Evolutionary conservation across 2,888 invertebrate genomes (phyloP).

Genomic region (Dichetophora obliterata): DNA sequence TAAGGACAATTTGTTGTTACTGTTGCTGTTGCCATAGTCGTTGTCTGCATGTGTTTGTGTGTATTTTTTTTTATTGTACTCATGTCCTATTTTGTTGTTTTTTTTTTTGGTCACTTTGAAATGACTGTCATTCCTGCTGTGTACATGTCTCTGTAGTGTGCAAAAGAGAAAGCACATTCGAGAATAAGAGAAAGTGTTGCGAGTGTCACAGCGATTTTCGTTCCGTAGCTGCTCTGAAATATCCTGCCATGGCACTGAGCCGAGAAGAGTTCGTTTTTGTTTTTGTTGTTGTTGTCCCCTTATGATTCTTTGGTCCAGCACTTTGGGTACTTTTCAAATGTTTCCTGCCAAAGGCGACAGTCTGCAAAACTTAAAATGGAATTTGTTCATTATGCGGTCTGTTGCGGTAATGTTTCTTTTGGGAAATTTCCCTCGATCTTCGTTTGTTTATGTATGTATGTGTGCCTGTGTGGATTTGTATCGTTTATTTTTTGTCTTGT

Average conservation of each 20-base stretch:
- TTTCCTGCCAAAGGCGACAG: conserved; percentile 39
- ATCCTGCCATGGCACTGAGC: neutral
- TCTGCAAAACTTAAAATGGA: conserved; percentile 44
- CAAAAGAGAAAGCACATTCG: neutral
- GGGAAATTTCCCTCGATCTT: conserved; percentile 51
- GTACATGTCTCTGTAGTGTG: neutral
- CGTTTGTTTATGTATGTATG: neutral
- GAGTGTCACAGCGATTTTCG: conserved; percentile 2
- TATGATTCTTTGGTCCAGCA: neutral
- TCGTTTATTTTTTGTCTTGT: conserved; percentile 21
- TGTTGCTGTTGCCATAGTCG: neutral
- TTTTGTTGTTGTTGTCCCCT: neutral
- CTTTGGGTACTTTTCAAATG: conserved; percentile 13
- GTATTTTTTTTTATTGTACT: neutral
- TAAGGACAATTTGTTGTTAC: conserved; percentile 59
- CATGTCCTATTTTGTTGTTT: neutral
- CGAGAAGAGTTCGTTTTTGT: neutral
- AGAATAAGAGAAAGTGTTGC: conserved; percentile 25
- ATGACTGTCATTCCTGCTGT: neutral
- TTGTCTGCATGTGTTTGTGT: neutral
- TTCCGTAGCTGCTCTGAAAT: neutral
- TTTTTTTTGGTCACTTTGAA: conserved; percentile 14
- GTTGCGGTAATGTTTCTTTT: conserved; percentile 64
- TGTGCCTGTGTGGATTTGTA: conserved; percentile 11
- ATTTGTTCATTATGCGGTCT: conserved; percentile 65